Evolutionary conservation across 1,140 invertebrate genomes (phyloP), one percentile per base, ranked within the genome.

Genomic region (Eupeodes corollae): DNA sequence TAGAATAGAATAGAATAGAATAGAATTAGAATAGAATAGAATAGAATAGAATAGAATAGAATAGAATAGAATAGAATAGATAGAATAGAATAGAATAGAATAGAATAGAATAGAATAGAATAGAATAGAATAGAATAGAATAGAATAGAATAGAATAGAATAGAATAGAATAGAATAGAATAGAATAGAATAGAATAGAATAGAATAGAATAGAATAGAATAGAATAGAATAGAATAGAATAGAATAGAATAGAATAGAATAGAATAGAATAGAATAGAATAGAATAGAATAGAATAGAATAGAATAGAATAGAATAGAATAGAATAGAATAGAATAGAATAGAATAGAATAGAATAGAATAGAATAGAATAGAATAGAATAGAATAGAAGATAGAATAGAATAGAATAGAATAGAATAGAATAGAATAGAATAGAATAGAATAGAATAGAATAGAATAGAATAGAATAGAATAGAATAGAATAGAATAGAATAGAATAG

Each of bases 31-130:
- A 37, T 37, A 16, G 15, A 37, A 14, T n/a, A 37, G 15, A 14
- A 16, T 14, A 37, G 35, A 37, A 37, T 37, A 14, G 35, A 37
- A 37, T 37, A 37, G 35, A 37, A 37, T 37, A 37, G 35, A 37
- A 37, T 37, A 37, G 35, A 37, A 37, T 37, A 37, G 35, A 37
- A 37, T 37, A 37, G 15, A 37, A 37, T 14, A 14, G 35, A 37
- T 37, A 37, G 35, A 37, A 37, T 37, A 37, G 35, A 37, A 37
- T 37, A 37, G 21, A 37, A 37, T 37, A 37, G 35, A 37, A 37
- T 37, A 37, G 35, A 37, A 37, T 37, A 37, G 35, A 37, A 37
- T 37, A 37, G 35, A 37, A 37, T 37, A 37, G 35, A 37, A 37
- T 37, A 14, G 35, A 37, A 37, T 37, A 37, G 15, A 16, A 37